A percentile compares a stretch with the other conserved stretches of the same genome.
phyloP scores from a whole-genome alignment of 2,797 vertebrate species.

The Decapterus maruadsi region DNA sequence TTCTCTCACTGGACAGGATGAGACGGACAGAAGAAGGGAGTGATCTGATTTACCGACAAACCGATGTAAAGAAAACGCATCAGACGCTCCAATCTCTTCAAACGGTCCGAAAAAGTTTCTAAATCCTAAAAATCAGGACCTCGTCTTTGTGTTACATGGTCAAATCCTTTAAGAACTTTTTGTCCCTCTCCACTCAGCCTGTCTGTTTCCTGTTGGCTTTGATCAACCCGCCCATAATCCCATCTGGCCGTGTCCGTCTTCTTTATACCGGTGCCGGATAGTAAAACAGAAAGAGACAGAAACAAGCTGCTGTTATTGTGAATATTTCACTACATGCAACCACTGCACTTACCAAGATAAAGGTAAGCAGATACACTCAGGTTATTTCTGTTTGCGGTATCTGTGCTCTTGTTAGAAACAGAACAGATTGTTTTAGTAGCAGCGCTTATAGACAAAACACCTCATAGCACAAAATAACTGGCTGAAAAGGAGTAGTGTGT shows the following conservation, averaged over 20 bases:
- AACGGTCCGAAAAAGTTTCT: background rate
- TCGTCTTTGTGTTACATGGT: slow-evolving; percentile 17
- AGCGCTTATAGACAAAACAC: slow-evolving; percentile 4
- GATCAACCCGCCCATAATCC: slow-evolving; percentile 56
- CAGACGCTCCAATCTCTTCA: slow-evolving; percentile 16
- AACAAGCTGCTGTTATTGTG: slow-evolving; percentile 27
- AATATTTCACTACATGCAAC: slow-evolving; percentile 18
- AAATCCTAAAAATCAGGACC: slow-evolving; percentile 15
- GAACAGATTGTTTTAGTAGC: slow-evolving; percentile 10
- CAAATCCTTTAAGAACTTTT: slow-evolving; percentile 35
- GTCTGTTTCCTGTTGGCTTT: slow-evolving; percentile 38
- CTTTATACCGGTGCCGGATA: slow-evolving; percentile 25
- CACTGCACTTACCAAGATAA: slow-evolving; percentile 2
- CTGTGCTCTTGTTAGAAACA: slow-evolving; percentile 8
- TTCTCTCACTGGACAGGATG: slow-evolving; percentile 12
- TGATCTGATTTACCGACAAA: slow-evolving; percentile 29
- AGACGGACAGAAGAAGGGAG: background rate
- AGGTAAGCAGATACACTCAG: slow-evolving; percentile 1
- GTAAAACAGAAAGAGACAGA: slow-evolving; percentile 22
- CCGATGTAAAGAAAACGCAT: slow-evolving; percentile 41
- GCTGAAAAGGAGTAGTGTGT: background rate
- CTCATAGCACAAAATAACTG: slow-evolving; percentile 1
- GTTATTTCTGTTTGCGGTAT: slow-evolving; percentile 22
- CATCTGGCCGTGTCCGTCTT: slow-evolving; percentile 23
- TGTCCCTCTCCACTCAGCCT: slow-evolving; percentile 31